These are phyloP conservation scores for Drosophila parabipectinata DNA, from an alignment of 1,140 invertebrate genomes.

Conservation along the genomic window DNA sequence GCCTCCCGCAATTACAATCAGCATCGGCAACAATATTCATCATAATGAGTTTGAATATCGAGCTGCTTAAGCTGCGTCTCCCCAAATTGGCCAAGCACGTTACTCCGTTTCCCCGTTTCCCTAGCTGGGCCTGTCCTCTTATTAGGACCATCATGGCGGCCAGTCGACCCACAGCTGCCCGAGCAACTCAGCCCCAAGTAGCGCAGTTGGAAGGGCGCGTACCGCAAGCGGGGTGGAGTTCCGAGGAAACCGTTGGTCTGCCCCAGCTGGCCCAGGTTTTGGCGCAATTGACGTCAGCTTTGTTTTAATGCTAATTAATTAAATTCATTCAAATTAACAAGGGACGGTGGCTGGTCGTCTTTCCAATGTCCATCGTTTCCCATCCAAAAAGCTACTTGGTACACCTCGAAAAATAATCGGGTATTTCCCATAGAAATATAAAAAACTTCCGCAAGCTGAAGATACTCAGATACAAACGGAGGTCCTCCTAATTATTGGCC, in stretches of 20 bases:
- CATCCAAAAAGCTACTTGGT: background rate
- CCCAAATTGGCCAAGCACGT: slow-evolving; percentile 59
- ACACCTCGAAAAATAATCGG: slow-evolving; percentile 11
- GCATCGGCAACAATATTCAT: slow-evolving; percentile 60
- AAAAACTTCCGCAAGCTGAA: too few relatives aligned
- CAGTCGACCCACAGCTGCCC: slow-evolving; percentile 22
- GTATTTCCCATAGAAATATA: background rate
- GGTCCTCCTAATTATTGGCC: too few relatives aligned
- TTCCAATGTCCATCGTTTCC: background rate
- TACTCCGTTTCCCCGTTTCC: background rate
- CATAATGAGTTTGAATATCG: slow-evolving; percentile 72
- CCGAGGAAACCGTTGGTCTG: background rate
- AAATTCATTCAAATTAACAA: slow-evolving; percentile 77
- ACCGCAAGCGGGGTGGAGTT: too few relatives aligned
- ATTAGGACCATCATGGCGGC: slow-evolving; percentile 33
- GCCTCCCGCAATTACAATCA: slow-evolving; percentile 35
- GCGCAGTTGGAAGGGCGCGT: background rate
- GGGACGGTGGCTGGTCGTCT: slow-evolving; percentile 31
- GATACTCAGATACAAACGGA: too few relatives aligned
- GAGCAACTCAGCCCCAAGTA: slow-evolving; percentile 7
- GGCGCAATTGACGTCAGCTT: slow-evolving; percentile 71
- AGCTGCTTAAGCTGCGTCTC: slow-evolving; percentile 48
- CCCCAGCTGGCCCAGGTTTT: slow-evolving; percentile 21
- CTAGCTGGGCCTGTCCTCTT: slow-evolving; percentile 52
- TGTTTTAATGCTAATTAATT: slow-evolving; percentile 80